Evolutionary conservation across 2,888 invertebrate genomes (phyloP).

Genomic region (Eumerus sabulonum): DNA sequence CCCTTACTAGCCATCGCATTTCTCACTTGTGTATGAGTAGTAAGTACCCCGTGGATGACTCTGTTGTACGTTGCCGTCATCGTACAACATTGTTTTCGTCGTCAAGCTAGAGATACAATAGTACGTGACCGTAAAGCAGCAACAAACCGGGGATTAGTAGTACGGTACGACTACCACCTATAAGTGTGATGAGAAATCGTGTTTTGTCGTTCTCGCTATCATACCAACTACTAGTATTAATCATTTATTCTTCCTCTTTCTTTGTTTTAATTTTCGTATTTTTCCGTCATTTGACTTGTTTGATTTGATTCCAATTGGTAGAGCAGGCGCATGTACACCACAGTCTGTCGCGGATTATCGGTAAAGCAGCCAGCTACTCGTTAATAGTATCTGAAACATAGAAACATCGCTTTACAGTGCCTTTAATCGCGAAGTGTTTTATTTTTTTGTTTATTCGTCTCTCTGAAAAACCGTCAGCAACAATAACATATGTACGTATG

Average conservation of each 20-base stretch:
- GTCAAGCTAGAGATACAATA: conserved; percentile 52
- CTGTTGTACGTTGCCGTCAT: conserved; percentile 51
- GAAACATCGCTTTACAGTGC: conserved; percentile 10
- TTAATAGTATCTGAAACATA: conserved; percentile 22
- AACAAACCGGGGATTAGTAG: conserved; percentile 49
- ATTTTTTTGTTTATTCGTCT: no score
- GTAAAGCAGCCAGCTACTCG: no score
- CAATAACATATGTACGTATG: no score
- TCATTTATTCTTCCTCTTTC: conserved; percentile 25
- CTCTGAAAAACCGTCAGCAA: no score
- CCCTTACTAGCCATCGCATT: conserved; percentile 58
- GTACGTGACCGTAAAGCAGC: conserved; percentile 66
- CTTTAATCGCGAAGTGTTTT: background rate
- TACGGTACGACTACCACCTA: no score
- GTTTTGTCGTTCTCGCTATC: conserved; percentile 44
- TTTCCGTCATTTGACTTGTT: background rate
- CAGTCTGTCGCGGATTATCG: conserved; percentile 6
- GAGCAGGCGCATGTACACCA: no score
- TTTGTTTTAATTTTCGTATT: conserved; percentile 10
- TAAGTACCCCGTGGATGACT: conserved; percentile 61
- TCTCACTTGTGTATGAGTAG: conserved; percentile 66
- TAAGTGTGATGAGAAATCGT: conserved; percentile 52
- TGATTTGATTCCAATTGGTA: no score
- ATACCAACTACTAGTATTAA: conserved; percentile 29
- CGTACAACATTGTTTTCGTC: conserved; percentile 53